These are phyloP conservation scores for Bombycilla garrulus DNA, from an alignment of 2,113 vertebrate genomes.

Conservation along the genomic window DNA sequence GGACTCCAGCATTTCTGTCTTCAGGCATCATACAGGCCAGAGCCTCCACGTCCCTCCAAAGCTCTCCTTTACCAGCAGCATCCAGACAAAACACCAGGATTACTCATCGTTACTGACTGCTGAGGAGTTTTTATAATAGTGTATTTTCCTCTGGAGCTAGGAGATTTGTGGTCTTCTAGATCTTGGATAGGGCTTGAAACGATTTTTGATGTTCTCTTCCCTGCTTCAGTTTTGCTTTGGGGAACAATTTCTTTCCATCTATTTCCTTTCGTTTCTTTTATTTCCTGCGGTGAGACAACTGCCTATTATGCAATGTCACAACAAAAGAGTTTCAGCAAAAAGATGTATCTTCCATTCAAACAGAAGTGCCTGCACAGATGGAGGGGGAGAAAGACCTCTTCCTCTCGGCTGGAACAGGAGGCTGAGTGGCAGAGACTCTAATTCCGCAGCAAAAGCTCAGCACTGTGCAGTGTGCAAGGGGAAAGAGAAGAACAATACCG, in stretches of 20 bases:
- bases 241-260: constrained; percentile 44
- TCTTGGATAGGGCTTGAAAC: neutral
- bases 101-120: neutral
- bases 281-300: constrained; percentile 30
- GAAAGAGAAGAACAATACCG: constrained; percentile 39
- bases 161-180: constrained; percentile 27
- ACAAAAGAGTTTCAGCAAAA: constrained; percentile 52
- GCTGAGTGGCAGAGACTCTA: neutral
- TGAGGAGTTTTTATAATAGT: neutral
- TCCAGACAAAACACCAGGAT: neutral
- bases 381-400: neutral
- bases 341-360: constrained; percentile 31
- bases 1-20: constrained; percentile 71
- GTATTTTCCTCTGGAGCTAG: constrained; percentile 32
- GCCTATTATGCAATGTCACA: constrained; percentile 57
- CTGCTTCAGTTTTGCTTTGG: constrained; percentile 14
- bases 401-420: constrained; percentile 51
- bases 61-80: constrained; percentile 50
- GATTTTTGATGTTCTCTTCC: neutral
- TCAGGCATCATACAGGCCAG: constrained; percentile 79
- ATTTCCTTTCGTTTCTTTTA: constrained; percentile 46
- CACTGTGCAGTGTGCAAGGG: neutral
- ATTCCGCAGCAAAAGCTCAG: constrained; percentile 65
- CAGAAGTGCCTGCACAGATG: neutral
- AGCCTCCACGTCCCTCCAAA: neutral